Conservation (phyloP, 2,888 invertebrate species). For the Philhelius pedissequus region DNA sequence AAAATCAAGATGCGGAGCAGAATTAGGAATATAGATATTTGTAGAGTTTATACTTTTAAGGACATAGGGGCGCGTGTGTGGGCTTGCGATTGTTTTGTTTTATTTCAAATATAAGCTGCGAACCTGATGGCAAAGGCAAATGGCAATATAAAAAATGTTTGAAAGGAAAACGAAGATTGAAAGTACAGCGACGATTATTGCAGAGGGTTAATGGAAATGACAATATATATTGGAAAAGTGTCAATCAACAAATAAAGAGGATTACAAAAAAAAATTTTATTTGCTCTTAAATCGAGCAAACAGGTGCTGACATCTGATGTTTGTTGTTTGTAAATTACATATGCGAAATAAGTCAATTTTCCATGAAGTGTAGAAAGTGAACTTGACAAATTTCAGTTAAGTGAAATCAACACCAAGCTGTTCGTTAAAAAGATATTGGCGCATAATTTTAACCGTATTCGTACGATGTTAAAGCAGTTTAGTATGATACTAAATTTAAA, state of each 20-base stretch:
- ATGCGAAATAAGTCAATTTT: not conserved
- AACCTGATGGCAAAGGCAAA: no score
- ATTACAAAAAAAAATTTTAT: not conserved
- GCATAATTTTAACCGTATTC: no score
- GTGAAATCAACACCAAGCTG: not conserved
- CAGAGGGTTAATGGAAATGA: not conserved
- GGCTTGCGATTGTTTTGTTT: not conserved
- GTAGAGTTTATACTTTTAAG: not conserved
- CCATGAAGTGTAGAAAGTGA: not conserved
- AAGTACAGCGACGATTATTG: not conserved
- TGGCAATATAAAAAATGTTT: not conserved
- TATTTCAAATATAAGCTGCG: not conserved
- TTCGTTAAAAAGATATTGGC: not conserved
- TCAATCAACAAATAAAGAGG: not conserved
- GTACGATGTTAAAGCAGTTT: no score
- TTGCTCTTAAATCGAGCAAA: not conserved
- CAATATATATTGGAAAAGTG: constrained; percentile 8
- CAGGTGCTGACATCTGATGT: not conserved
- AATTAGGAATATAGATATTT: not conserved
- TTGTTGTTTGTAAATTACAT: not conserved
- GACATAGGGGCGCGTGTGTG: not conserved
- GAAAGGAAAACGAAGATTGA: not conserved
- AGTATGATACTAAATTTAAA: no score
- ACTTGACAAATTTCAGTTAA: not conserved
- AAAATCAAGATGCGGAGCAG: no score